These are phyloP conservation scores for Gallinago nigripennis DNA, from an alignment of 2,797 vertebrate genomes.

Conservation along the genomic window DNA sequence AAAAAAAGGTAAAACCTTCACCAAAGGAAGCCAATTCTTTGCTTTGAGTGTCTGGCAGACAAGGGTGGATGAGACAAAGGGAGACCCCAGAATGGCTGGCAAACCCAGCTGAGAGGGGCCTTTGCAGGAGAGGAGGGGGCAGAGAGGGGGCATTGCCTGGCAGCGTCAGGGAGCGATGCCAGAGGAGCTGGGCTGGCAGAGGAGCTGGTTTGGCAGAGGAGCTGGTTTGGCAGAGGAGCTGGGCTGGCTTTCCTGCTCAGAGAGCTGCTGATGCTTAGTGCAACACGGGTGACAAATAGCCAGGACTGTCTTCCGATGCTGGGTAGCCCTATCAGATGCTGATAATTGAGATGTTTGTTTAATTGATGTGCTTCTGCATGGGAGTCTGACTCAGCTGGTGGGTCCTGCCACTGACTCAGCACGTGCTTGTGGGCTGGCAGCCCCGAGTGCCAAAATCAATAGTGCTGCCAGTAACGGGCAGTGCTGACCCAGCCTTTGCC, in stretches of 20 bases:
- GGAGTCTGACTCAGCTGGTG: background rate
- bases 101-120: background rate
- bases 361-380: background rate
- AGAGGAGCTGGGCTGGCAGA: background rate
- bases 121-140: background rate
- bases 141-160: accelerated
- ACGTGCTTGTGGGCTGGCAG: background rate
- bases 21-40: background rate
- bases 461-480: background rate
- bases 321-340: background rate
- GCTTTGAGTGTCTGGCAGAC: background rate
- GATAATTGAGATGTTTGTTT: background rate
- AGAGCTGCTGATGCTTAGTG: background rate
- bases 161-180: background rate
- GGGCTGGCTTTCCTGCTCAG: background rate
- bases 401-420: background rate
- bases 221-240: background rate
- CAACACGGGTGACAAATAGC: background rate
- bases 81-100: background rate
- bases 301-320: background rate
- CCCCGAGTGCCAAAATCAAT: background rate
- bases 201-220: background rate
- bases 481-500: background rate
- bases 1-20: background rate
- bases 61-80: background rate